Evolutionary conservation across 2,888 invertebrate genomes (phyloP), one percentile per base, ranked within the genome.

Genomic region (Caenorhabditis sp.): DNA sequence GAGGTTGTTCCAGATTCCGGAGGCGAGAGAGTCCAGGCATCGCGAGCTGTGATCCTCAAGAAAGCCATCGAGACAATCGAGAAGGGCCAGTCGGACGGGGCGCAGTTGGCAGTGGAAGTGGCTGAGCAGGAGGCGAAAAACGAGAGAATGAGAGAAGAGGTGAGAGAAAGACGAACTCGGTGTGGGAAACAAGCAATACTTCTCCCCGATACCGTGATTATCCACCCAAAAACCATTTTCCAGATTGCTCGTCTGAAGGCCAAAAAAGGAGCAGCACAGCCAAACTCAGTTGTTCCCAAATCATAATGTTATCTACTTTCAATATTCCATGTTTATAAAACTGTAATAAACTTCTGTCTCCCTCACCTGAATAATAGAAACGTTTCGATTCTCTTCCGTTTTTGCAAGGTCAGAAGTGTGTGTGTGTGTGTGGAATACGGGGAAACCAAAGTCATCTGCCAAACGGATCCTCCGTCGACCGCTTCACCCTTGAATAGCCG

Each of bases 51-150:
- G 35, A 89, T 90, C 50, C 78, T 90, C 26, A 86, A 85, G 50
- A 87, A 87, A 76, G 85, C 90, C 2, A 89, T 90, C 62, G 90
- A 90, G 9, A 82, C 85, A 15, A 90, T 90, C 56, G 86, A 89
- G 44, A 84, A 83, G 37, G 77, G 83, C 13, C 87, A 89, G 40
- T 37, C 69, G 15, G 86, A 86, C 15, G 62, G 71, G 6, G 47
- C 71, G 9, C 58, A 74, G 40, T 64, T 85, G 64, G 65, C 65
- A 2, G 26, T 20, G 13, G 80, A 76, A 13, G 22, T 76, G 1
- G 44, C 71, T 8, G 64, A 79, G 20, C 60, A 86, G 8, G 84
- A 86, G 40, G 81, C 70, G 55, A 69, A 70, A 32, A 88, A 88
- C 24, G 72, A 53, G 15, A 40, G 64, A 26, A 26, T 88, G 20